Evolutionary conservation across 2,888 invertebrate genomes (phyloP), one percentile per base, ranked within the genome.

Genomic region (Leptarthrus brevirostris): DNA sequence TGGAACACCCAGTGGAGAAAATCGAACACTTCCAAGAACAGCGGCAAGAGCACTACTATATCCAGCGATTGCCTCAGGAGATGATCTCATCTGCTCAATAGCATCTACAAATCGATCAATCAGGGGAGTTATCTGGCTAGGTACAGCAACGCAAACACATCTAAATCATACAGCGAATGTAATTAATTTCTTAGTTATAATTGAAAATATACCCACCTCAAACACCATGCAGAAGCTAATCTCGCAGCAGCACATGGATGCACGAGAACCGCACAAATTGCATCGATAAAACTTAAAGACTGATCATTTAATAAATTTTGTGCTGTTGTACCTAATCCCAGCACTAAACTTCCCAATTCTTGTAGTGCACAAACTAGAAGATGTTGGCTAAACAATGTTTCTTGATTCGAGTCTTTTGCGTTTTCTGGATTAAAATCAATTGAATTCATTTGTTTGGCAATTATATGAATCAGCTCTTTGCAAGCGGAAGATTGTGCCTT

Each of bases 401-500:
- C 95, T 86, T 95, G 95, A 83, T 94, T 94, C 76, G 92, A 93
- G 82, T 96, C 95, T 84, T 95, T 95, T 10, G 94, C 94, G 81
- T 95, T 95, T 83, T 95, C 95, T 0, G 95, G 94, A 85, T 93
- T 95, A 79, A 95, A 95, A 84, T 95, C 95, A 77, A 96, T 95
- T 3, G 93, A 93, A 86, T 95, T 96, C 95, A 97, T 97, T 86
- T 97, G 96, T 81, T 96, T 95, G 49, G 94, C 90, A 72, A 98
- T 92, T 72, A 97, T 92, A 78, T 93, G 92, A 77, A 96, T 92
- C 71, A 99, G 92, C 85, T 98, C 97, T 82, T 96, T 95, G 82
- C 96, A 95, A 0, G 98, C 98, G 0, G 95, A 93, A 30, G 95
- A 92, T 85, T 99, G 99, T 6, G 98, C 97, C 80, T 97, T 97